Evolutionary conservation across 2,797 vertebrate species (phyloP), one percentile per base, ranked within the genome.

Genomic region (Microctenopoma steveboyesi): DNA sequence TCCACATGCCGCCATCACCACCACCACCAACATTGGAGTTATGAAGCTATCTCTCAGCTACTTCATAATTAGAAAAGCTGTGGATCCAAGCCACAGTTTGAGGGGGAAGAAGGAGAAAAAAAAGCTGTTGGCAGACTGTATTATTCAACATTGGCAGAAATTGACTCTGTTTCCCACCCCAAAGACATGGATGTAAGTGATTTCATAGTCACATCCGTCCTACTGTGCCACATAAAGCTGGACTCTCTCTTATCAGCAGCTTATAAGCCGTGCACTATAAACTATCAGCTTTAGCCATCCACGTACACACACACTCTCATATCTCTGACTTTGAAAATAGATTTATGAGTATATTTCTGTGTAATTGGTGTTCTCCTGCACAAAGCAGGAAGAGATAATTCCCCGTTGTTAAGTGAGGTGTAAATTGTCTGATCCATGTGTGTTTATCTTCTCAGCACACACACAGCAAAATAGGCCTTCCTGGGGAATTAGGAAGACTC

Each of bases 111-210:
- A 42, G 64, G 55, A 68, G 56, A 39, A 59, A 65, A 22, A 79
- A 64, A 79, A 73, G 45, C 74, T 82, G 56, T 83, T 88, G 89
- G 85, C 89, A 90, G 83, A 64, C 80, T 81, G 64, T 69, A 87
- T 87, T 88, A 88, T 90, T 90, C 86, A 90, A 89, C 84, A 90
- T 85, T 90, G 89, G 89, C 89, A 89, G 79, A 82, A 69, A 84
- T 83, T 82, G 81, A 79, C 65, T 84, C 63, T 10, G 54, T 86
- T 76, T 87, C 74, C 84, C 79, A 72, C 77, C 84, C 87, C 70
- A 79, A 84, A 85, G 85, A 89, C 87, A 87, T 48, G 65, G 86
- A 89, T 89, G 74, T 79, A 80, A 89, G 86, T 85, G 86, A 86
- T 86, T 87, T 85, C 76, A 81, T 59, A 82, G 78, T 79, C 74